Percentiles rank a stretch among this genome's conserved stretches.
phyloP scores from a whole-genome alignment of 2,888 invertebrate genomes.

The Agapetus fuscipes region DNA sequence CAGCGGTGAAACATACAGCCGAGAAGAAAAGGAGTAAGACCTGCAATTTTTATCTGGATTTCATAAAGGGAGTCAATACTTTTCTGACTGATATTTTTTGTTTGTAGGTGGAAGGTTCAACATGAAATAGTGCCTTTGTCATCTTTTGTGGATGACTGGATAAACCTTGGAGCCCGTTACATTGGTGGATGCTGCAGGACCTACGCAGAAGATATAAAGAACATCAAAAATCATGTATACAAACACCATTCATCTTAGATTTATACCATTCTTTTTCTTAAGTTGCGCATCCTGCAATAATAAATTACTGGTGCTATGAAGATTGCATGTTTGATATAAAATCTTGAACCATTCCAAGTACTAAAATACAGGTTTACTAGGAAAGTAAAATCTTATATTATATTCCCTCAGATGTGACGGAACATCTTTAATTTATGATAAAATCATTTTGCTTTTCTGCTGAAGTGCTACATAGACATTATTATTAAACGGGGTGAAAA shows the following conservation, averaged over 20 bases:
- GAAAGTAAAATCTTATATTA: too few species aligned
- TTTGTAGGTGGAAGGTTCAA: conserved; percentile 45
- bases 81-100: conserved; percentile 20
- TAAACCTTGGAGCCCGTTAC: conserved; percentile 56
- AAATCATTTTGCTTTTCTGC: too few species aligned
- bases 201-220: conserved; percentile 55
- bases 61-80: background rate
- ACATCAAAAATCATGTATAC: conserved; percentile 45
- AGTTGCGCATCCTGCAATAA: too few species aligned
- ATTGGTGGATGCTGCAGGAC: conserved; percentile 81
- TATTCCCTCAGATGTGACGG: too few species aligned
- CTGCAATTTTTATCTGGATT: background rate
- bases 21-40: conserved; percentile 35
- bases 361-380: too few species aligned
- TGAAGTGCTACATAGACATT: too few species aligned
- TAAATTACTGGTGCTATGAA: too few species aligned
- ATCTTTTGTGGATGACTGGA: conserved; percentile 55
- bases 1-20: conserved; percentile 60
- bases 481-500: too few species aligned
- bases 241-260: conserved; percentile 31
- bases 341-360: too few species aligned
- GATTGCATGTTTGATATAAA: too few species aligned
- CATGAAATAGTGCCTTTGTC: conserved; percentile 41
- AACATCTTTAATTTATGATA: too few species aligned
- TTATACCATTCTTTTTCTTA: too few species aligned